These are phyloP conservation scores for Hydractinia symbiolongicarpus DNA, from an alignment of 30 jellyfish, hydroid and myxozoan species.

Conservation along the genomic window DNA sequence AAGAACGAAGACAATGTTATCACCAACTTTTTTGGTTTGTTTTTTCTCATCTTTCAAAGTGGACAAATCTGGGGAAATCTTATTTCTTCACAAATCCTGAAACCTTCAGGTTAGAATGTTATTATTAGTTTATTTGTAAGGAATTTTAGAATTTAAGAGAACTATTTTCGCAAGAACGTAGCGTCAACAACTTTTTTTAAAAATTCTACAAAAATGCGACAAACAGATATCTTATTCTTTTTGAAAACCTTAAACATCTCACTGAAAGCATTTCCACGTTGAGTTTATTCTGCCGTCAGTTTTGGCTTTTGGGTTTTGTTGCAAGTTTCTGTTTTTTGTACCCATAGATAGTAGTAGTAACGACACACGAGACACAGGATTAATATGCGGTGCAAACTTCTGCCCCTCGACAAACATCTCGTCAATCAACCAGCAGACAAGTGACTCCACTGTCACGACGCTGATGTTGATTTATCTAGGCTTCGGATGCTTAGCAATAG, in stretches of 20 bases:
- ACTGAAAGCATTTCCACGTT: no score
- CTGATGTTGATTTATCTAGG: conserved; percentile 71
- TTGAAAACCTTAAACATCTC: no score
- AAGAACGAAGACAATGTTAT: conserved; percentile 52
- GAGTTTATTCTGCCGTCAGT: no score
- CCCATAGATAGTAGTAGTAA: neutral
- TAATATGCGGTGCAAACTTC: conserved; percentile 71
- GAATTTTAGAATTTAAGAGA: neutral
- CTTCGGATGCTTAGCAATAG: conserved; percentile 46
- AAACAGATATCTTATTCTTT: no score
- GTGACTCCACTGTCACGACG: conserved; percentile 37
- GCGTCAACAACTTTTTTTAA: no score
- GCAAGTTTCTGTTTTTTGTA: neutral
- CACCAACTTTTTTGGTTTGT: conserved; percentile 72
- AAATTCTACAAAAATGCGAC: no score
- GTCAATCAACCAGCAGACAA: conserved; percentile 10
- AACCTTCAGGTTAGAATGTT: conserved; percentile 45
- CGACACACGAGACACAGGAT: neutral
- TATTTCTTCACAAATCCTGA: conserved; percentile 64
- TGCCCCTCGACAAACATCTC: conserved; percentile 46
- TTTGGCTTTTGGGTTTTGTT: neutral
- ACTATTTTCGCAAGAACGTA: no score
- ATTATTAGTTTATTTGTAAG: neutral
- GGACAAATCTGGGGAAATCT: conserved; percentile 92
- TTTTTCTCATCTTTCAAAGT: conserved; percentile 69